A percentile compares a stretch with the other conserved stretches of the same genome.
Evolutionary conservation across 2,113 vertebrate species (phyloP).

Genomic region (Oncorhynchus mykiss): DNA sequence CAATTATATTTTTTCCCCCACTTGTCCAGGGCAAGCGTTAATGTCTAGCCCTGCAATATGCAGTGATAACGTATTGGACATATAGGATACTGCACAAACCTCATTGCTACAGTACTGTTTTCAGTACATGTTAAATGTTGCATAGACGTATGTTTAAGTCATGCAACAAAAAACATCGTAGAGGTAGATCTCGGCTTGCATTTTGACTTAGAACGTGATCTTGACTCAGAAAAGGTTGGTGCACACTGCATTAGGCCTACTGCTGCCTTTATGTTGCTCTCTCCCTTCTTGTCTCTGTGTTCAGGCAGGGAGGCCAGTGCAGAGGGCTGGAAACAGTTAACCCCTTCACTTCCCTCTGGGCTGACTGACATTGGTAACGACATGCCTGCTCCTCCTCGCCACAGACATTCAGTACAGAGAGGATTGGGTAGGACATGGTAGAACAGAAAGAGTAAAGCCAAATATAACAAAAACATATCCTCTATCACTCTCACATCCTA

Average conservation of each 20-base stretch:
- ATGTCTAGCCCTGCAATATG: too few species aligned
- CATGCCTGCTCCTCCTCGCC: neutral
- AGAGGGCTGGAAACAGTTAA: slow-evolving; percentile 4
- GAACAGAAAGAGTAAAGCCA: neutral
- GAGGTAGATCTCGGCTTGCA: too few species aligned
- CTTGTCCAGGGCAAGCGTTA: too few species aligned
- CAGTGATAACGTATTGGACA: too few species aligned
- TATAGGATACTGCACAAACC: too few species aligned
- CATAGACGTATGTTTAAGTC: too few species aligned
- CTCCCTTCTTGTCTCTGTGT: neutral
- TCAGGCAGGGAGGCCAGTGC: neutral
- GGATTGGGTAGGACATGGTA: neutral
- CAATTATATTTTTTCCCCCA: too few species aligned
- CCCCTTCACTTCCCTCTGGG: neutral
- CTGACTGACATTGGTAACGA: neutral
- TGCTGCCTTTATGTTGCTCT: slow-evolving; percentile 1
- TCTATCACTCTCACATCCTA: neutral
- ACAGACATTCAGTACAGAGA: neutral
- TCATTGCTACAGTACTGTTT: too few species aligned
- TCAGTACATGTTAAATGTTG: too few species aligned
- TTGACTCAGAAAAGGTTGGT: too few species aligned
- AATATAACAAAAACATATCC: neutral
- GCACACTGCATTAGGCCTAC: neutral
- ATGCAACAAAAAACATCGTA: too few species aligned
- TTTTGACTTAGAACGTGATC: too few species aligned